phyloP scores from a whole-genome alignment of 1,140 invertebrate genomes.

The Hermetia illucens region DNA sequence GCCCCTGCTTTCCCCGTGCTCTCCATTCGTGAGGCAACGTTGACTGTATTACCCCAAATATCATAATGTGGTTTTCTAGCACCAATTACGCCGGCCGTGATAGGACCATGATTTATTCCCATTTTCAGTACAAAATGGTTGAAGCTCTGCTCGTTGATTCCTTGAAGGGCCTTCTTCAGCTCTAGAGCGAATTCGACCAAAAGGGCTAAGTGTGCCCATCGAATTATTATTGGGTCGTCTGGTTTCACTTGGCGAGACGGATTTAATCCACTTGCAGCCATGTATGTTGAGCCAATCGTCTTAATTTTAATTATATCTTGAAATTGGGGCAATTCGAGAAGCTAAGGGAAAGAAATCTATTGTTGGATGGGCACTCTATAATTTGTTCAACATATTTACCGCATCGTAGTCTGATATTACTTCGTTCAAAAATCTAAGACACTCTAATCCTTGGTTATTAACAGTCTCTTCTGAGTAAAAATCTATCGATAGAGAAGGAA shows the following conservation, averaged over 20 bases:
- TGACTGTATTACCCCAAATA: slow-evolving; percentile 89
- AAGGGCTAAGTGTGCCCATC: slow-evolving; percentile 71
- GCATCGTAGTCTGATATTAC: slow-evolving; percentile 97
- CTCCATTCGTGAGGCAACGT: slow-evolving; percentile 92
- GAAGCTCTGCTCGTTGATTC: slow-evolving; percentile 89
- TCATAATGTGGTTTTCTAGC: slow-evolving; percentile 91
- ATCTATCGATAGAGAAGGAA: slow-evolving; percentile 47
- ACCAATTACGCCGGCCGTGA: slow-evolving; percentile 88
- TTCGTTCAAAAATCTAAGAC: slow-evolving; percentile 91
- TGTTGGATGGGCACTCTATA: slow-evolving; percentile 3
- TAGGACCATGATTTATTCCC: slow-evolving; percentile 92
- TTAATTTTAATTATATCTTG: slow-evolving; percentile 94
- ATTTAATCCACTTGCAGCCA: slow-evolving; percentile 89
- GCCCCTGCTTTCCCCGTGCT: slow-evolving; percentile 89
- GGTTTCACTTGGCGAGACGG: slow-evolving; percentile 50
- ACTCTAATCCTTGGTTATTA: slow-evolving; percentile 92
- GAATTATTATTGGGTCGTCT: slow-evolving; percentile 50
- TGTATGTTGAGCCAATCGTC: slow-evolving; percentile 94
- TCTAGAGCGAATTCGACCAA: slow-evolving; percentile 85
- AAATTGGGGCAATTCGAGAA: slow-evolving; percentile 70
- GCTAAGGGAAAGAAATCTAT: slow-evolving; percentile 37
- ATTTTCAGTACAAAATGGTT: slow-evolving; percentile 90
- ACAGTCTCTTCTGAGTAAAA: slow-evolving; percentile 92
- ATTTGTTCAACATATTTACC: slow-evolving; percentile 39
- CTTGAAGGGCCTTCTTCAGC: slow-evolving; percentile 72